Base-by-base conservation (phyloP, 1,140 invertebrate genomes). In the Leptopilina boulardi region DNA sequence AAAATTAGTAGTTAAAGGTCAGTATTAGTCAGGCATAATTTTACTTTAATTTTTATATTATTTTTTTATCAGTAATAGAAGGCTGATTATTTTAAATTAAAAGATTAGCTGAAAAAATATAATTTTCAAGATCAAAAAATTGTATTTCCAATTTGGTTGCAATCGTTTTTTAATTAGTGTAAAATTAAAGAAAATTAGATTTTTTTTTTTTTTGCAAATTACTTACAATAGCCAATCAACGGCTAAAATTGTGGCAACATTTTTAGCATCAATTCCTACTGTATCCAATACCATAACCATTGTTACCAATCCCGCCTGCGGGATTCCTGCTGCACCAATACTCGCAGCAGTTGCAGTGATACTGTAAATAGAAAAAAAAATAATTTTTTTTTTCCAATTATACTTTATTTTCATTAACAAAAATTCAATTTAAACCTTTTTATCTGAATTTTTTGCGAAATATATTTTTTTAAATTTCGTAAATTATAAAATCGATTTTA, bases 181-280 rank as follows among this genome's bases (percentile, higher is more conserved):
- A 38, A 51, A 93, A 87, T 4, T 93, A 92, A 3, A 94, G 93
- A 76, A 93, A 85, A 9, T 93, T n/a, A n/a, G 91, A 82, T 94
- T 80, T 93, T 82, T 80, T 92, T 93, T 51, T 90, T 87, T 66
- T 93, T 11, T 77, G n/a, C n/a, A n/a, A 70, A 71, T 26, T 77
- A 93, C 95, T 94, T 92, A 97, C 96, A 97, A 87, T 71, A 97
- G 90, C 96, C 96, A 97, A 89, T 97, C 96, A n/a, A 97, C 94
- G 9, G 96, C 95, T 51, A 97, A 91, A 75, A 97, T 95, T 19
- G 96, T 90, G 15, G 93, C 94, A n/a, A 97, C 94, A 82, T 97
- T 95, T 81, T 95, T 94, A 10, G 95, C 93, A 21, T 96, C 95
- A 74, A 97, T 92, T 18, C 96, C 95, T 41, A 97, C 94, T 2